Evolutionary conservation across 2,797 vertebrate genomes (phyloP).

Genomic region (Mallotus villosus): DNA sequence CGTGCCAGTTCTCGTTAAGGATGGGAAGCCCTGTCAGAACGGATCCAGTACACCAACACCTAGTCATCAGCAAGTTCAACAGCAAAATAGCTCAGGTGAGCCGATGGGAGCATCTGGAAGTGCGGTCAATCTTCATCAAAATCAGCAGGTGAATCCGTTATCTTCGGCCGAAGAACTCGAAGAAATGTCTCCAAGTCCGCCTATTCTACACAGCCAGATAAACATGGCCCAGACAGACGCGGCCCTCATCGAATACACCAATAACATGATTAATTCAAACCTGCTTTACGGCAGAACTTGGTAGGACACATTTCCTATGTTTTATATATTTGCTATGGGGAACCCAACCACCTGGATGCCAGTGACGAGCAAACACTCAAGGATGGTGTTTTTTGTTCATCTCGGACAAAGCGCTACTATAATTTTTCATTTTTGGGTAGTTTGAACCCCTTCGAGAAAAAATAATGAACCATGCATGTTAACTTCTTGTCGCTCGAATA

Average conservation of each 20-base stretch:
- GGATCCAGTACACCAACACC: constrained; percentile 68
- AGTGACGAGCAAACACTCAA: constrained; percentile 10
- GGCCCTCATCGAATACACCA: constrained; percentile 82
- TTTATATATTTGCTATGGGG: constrained; percentile 16
- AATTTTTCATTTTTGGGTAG: constrained; percentile 5
- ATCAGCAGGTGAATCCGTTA: constrained; percentile 63
- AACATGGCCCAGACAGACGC: constrained; percentile 82
- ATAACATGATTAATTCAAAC: constrained; percentile 82
- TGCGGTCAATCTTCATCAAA: constrained; percentile 59
- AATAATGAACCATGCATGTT: constrained; percentile 11
- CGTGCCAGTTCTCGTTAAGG: constrained; percentile 82
- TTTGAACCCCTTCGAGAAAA: constrained; percentile 9
- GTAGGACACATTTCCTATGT: constrained; percentile 61
- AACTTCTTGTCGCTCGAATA: constrained; percentile 3
- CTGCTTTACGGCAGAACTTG: constrained; percentile 93
- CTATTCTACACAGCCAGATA: constrained; percentile 78
- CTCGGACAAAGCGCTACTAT: not conserved
- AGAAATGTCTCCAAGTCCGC: constrained; percentile 84
- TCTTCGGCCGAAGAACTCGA: constrained; percentile 77
- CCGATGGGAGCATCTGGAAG: constrained; percentile 45
- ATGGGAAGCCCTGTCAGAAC: constrained; percentile 81
- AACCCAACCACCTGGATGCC: constrained; percentile 5
- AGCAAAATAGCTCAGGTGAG: constrained; percentile 44
- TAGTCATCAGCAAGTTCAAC: constrained; percentile 44
- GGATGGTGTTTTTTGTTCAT: constrained; percentile 5